These are phyloP conservation scores for Apistogramma diplotaenia DNA, from an alignment of 2,113 vertebrate species.

Conservation along the genomic window DNA sequence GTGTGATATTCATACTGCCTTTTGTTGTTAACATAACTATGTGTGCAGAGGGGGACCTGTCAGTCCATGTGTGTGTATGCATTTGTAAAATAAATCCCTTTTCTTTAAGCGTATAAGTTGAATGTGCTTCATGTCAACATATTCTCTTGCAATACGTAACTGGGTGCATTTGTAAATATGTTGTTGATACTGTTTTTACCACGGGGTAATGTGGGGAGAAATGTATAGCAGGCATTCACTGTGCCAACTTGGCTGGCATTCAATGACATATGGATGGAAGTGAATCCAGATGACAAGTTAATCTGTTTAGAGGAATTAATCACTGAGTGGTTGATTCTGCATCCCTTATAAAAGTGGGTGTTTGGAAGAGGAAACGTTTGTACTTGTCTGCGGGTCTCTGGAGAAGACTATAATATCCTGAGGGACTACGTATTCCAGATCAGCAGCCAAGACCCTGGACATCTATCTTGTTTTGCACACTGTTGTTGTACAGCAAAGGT, in stretches of 20 bases:
- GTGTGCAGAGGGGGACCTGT: not conserved
- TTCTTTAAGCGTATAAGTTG: not conserved
- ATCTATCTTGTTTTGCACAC: not conserved
- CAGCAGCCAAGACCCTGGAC: conserved; percentile 15
- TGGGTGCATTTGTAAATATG: conserved; percentile 15
- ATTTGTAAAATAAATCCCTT: not conserved
- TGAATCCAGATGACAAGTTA: conserved; percentile 74
- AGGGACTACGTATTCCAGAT: conserved; percentile 20
- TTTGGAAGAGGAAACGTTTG: not conserved
- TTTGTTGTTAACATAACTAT: not conserved
- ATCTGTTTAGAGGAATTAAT: conserved; percentile 77
- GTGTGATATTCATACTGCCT: not conserved
- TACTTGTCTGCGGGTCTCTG: not conserved
- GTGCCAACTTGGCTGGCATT: conserved; percentile 75
- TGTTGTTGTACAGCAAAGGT: not conserved
- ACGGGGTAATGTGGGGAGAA: conserved; percentile 40
- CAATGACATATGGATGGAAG: conserved; percentile 74
- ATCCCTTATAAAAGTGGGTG: conserved; percentile 33
- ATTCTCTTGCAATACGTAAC: not conserved
- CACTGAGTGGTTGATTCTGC: conserved; percentile 29
- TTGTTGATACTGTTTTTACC: conserved; percentile 11
- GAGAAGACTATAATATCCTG: conserved; percentile 10
- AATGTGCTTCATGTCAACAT: not conserved
- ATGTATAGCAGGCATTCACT: conserved; percentile 46
- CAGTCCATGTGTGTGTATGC: not conserved